Percentiles rank a stretch among this genome's conserved stretches.
phyloP scores from a whole-genome alignment of 2,113 vertebrate genomes.

The Tauraco erythrolophus region DNA sequence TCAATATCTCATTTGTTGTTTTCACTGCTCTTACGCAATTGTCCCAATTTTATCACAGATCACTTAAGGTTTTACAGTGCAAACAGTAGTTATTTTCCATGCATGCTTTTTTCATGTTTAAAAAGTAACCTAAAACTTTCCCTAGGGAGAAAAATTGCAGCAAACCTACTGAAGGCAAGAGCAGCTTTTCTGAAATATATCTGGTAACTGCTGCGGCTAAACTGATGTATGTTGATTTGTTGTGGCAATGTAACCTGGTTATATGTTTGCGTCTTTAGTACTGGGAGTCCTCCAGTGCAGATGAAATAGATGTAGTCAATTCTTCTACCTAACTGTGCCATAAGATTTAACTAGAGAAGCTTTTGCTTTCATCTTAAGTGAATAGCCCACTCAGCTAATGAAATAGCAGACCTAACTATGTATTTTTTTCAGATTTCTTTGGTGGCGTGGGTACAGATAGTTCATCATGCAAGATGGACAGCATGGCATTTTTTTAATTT shows the following conservation, averaged over 20 bases:
- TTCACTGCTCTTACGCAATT: slow-evolving; percentile 4
- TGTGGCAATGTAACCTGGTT: neutral
- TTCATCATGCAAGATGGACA: neutral
- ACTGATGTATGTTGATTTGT: neutral
- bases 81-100: neutral
- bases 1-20: neutral
- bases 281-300: neutral
- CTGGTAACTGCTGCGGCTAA: neutral
- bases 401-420: neutral
- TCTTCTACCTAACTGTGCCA: neutral
- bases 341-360: neutral
- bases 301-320: neutral
- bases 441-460: accelerated
- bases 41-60: neutral
- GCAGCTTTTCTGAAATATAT: neutral
- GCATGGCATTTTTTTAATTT: neutral
- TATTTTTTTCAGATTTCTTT: neutral
- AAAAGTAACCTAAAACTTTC: neutral
- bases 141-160: neutral
- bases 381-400: neutral
- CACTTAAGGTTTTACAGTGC: neutral
- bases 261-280: neutral
- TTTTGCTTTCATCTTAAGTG: neutral
- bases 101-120: neutral
- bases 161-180: neutral